Evolutionary conservation across 2,797 vertebrate species (phyloP).

Genomic region (Mus minutoides): DNA sequence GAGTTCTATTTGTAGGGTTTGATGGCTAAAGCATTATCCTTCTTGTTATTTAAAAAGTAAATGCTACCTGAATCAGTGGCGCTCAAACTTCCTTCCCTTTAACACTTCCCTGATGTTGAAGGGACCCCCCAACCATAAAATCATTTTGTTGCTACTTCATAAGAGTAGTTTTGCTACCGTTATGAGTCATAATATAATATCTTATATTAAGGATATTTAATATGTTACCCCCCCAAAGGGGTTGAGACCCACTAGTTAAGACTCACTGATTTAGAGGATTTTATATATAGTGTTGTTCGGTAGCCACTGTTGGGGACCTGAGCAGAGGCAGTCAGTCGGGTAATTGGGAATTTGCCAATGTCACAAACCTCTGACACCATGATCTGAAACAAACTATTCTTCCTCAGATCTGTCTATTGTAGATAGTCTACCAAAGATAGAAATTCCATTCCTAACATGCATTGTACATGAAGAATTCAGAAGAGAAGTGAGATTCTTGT

Average conservation of each 20-base stretch:
- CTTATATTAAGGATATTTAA: not conserved
- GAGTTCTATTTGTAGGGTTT: not conserved
- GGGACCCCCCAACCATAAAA: not conserved
- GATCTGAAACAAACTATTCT: not conserved
- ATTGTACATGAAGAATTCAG: not conserved
- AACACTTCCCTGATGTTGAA: not conserved
- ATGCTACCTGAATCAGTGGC: not conserved
- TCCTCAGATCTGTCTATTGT: not conserved
- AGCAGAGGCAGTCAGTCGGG: not conserved
- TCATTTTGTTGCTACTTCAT: not conserved
- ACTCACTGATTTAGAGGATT: not conserved
- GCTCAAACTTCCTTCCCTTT: not conserved
- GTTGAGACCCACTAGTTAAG: not conserved
- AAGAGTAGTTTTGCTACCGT: not conserved
- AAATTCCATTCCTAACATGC: not conserved
- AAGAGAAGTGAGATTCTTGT: conserved; percentile 23
- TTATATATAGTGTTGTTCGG: not conserved
- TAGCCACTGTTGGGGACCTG: not conserved
- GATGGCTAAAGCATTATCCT: not conserved
- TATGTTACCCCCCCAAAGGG: not conserved
- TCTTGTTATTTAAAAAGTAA: not conserved
- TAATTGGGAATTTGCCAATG: not conserved
- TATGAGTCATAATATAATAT: not conserved
- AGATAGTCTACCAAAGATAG: not conserved
- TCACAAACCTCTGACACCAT: not conserved